Evolutionary conservation across 2,113 vertebrate genomes (phyloP), one percentile per base, ranked within the genome.

Genomic region (Connochaetes taurinus): DNA sequence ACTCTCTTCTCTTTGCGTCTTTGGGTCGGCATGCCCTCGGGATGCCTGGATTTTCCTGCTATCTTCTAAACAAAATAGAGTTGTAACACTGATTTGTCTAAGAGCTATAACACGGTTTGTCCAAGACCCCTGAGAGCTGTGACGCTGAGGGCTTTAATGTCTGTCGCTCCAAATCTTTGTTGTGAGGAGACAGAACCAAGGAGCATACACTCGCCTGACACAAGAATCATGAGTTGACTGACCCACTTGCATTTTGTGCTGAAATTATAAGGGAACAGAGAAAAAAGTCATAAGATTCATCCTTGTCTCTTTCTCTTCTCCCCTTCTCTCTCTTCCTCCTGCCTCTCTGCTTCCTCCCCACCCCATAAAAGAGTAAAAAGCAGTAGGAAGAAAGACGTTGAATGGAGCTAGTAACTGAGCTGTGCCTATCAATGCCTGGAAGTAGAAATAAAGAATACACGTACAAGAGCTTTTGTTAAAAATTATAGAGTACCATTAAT

Each of bases 241-340:
- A 92, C 15, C 11, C 36, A 74, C 33, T 74, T 83, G 21, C 15
- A 21, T 17, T 90, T 60, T 91, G 76, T 57, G 16, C 50, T 31
- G 25, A 90, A 91, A 89, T 50, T 53, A 12, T 36, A 90, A 89
- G 43, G 52, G 40, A 83, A 90, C 8, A 71, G 31, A 55, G 87
- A 86, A 58, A 52, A 53, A 90, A 14, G 12, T 45, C 40, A 93
- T 5, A 36, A n/a, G 16, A 57, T 60, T 40, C 53, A 62, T 5
- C 64, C 36, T 90, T 57, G 6, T 76, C 33, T 9, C 84, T 29
- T 90, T 57, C 11, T 85, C 25, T 81, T 6, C 71, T 43, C 23
- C 40, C 71, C 40, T 87, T 57, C 8, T 85, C 33, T 87, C 9
- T 3, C 2, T 25, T 3, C 1, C 36, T 14, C n/a, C 13, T 33